Evolutionary conservation across 2,888 invertebrate genomes (phyloP).

Genomic region (Euclidia mi): DNA sequence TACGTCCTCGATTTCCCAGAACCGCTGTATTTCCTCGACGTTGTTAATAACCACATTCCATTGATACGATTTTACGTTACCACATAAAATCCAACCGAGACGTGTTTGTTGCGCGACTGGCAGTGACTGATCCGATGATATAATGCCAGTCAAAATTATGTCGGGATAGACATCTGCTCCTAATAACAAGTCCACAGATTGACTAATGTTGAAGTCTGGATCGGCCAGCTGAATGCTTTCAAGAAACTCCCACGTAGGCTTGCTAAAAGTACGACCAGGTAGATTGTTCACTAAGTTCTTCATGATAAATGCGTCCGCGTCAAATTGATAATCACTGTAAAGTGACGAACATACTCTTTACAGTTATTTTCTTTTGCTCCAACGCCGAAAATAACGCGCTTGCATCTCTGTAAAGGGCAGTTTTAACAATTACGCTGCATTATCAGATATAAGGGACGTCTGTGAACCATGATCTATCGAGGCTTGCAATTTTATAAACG

Average conservation of each 20-base stretch:
- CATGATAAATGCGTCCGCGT: constrained; percentile 5
- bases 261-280: constrained; percentile 1
- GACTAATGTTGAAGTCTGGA: constrained; percentile 2
- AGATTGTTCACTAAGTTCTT: constrained; percentile 3
- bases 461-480: constrained; percentile 15
- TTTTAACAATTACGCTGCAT: constrained; percentile 1
- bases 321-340: neutral
- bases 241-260: neutral
- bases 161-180: constrained; percentile 1
- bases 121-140: too few species aligned
- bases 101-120: too few species aligned
- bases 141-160: constrained; percentile 4
- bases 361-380: too few species aligned
- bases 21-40: too few species aligned
- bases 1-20: too few species aligned
- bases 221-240: constrained; percentile 9
- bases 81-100: too few species aligned
- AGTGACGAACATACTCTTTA: neutral
- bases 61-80: too few species aligned
- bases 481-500: neutral
- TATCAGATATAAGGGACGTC: too few species aligned
- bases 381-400: too few species aligned
- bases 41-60: too few species aligned
- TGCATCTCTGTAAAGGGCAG: constrained; percentile 2
- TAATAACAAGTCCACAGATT: neutral